Percentiles rank a stretch among this genome's conserved stretches.
These are phyloP conservation scores for Pantelozetes paolii DNA, from an alignment of 2,888 invertebrate species.

Conservation along the genomic window DNA sequence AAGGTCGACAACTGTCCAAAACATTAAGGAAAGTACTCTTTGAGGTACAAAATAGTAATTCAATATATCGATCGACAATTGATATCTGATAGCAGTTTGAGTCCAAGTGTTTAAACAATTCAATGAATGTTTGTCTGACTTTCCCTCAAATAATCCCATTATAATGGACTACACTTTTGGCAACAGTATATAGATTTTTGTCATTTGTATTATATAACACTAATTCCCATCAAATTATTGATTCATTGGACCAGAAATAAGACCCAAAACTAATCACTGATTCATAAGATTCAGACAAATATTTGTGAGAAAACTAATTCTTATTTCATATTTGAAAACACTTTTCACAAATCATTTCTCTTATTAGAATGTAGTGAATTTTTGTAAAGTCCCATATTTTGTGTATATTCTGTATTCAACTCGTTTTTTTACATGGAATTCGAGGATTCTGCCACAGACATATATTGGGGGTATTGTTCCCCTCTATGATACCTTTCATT, in stretches of 20 bases:
- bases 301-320: no score
- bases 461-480: no score
- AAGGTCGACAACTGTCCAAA: background rate
- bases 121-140: background rate
- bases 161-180: background rate
- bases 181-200: background rate
- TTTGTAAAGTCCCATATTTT: no score
- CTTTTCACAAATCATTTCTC: no score
- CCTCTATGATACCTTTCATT: no score
- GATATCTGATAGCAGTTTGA: conserved; percentile 15
- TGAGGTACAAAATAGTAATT: background rate
- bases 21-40: background rate
- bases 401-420: no score
- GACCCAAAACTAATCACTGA: background rate
- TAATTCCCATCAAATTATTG: background rate
- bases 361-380: no score
- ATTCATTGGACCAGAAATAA: background rate
- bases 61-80: conserved; percentile 1
- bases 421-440: no score
- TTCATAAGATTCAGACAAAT: background rate
- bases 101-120: conserved; percentile 7
- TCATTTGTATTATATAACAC: conserved; percentile 6
- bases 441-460: no score
- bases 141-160: conserved; percentile 6
- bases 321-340: no score